These are phyloP conservation scores for Seira musarum DNA, from an alignment of 2,888 invertebrate species.

Conservation along the genomic window DNA sequence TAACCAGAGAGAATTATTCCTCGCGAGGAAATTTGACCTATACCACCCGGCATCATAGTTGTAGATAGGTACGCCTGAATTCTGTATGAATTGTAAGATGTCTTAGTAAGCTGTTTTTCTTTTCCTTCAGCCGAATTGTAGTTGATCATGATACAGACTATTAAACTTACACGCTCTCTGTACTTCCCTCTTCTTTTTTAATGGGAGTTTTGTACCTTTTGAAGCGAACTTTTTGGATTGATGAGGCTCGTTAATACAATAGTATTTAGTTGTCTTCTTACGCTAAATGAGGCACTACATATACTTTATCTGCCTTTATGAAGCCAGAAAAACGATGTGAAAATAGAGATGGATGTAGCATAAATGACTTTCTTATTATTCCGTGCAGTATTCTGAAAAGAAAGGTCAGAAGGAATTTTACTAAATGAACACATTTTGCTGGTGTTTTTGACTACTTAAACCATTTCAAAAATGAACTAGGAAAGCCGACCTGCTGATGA, in stretches of 20 bases:
- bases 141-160: background rate
- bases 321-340: constrained; percentile 7
- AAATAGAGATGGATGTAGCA: constrained; percentile 8
- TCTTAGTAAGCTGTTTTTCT: background rate
- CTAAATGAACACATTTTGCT: constrained; percentile 41
- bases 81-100: background rate
- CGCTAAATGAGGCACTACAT: constrained; percentile 23
- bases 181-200: constrained; percentile 7
- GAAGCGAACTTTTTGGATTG: constrained; percentile 9
- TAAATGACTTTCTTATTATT: constrained; percentile 19
- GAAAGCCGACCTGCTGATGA: constrained; percentile 50
- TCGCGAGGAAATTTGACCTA: constrained; percentile 60
- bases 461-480: constrained; percentile 11
- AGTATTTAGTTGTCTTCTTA: constrained; percentile 27
- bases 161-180: constrained; percentile 1
- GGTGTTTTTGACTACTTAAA: no score
- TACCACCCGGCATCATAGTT: constrained; percentile 52
- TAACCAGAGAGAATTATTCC: constrained; percentile 43
- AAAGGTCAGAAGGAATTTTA: constrained; percentile 45
- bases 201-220: background rate
- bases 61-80: constrained; percentile 42
- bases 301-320: no score
- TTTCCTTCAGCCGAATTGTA: background rate
- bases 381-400: constrained; percentile 42
- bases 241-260: background rate